Evolutionary conservation across 92 coral and sea anemone genomes (phyloP).

Genomic region (Zoanthus sansibaricus): DNA sequence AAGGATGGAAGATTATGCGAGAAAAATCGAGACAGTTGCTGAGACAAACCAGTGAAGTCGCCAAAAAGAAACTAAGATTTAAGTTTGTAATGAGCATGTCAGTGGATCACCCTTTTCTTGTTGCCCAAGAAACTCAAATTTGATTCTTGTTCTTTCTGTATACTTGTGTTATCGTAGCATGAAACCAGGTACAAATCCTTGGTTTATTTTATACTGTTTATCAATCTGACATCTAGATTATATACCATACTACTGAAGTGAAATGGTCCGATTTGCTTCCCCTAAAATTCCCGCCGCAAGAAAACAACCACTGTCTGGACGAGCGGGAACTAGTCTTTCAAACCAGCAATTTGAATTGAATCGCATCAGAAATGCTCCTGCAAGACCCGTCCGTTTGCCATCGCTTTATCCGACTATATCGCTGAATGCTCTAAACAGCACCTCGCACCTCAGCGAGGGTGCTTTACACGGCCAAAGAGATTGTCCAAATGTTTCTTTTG

Average conservation of each 20-base stretch:
- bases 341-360: constrained; percentile 47
- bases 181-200: neutral
- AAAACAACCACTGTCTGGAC: constrained; percentile 13
- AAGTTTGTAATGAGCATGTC: constrained; percentile 28
- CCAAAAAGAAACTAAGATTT: neutral
- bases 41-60: neutral
- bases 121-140: neutral
- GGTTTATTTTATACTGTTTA: neutral
- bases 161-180: neutral
- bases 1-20: neutral
- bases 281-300: constrained; percentile 23
- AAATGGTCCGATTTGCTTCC: constrained; percentile 36
- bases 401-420: constrained; percentile 86
- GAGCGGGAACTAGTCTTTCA: constrained; percentile 33
- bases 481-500: constrained; percentile 12
- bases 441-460: neutral
- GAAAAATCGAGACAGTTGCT: neutral
- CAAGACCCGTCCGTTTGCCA: constrained; percentile 68
- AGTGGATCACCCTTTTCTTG: neutral
- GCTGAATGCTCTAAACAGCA: constrained; percentile 64
- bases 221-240: neutral
- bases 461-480: neutral
- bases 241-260: neutral
- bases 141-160: neutral
- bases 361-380: constrained; percentile 56